Evolutionary conservation across 2,113 vertebrate species (phyloP).

Genomic region (Poicephalus meyeri): DNA sequence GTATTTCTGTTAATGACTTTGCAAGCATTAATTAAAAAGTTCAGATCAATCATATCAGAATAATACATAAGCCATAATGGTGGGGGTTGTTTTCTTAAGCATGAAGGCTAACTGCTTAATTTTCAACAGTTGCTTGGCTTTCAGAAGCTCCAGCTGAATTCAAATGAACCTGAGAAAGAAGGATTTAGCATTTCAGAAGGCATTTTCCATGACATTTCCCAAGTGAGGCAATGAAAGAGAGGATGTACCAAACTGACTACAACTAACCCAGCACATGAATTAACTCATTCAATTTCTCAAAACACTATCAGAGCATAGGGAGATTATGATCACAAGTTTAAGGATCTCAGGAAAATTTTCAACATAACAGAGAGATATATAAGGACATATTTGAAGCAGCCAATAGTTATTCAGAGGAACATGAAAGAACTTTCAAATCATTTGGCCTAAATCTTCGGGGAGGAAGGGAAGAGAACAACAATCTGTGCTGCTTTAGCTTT

Average conservation of each 20-base stretch:
- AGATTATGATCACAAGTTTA: neutral
- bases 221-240: neutral
- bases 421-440: neutral
- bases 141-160: slow-evolving; percentile 25
- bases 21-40: neutral
- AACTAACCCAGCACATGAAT: neutral
- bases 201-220: slow-evolving; percentile 16
- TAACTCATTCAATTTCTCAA: neutral
- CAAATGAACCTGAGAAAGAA: slow-evolving; percentile 37
- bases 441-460: neutral
- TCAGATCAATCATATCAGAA: neutral
- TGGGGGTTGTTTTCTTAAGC: neutral
- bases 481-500: neutral
- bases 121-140: slow-evolving; percentile 33
- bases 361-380: neutral
- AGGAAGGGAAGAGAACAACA: neutral
- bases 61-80: neutral
- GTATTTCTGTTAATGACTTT: neutral
- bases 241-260: neutral
- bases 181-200: slow-evolving; percentile 39
- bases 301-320: neutral
- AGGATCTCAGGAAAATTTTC: neutral
- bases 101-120: slow-evolving; percentile 8
- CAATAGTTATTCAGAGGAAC: neutral
- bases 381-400: neutral